These are phyloP conservation scores for Melanaphis sacchari DNA, from an alignment of 1,140 invertebrate genomes.

Conservation along the genomic window DNA sequence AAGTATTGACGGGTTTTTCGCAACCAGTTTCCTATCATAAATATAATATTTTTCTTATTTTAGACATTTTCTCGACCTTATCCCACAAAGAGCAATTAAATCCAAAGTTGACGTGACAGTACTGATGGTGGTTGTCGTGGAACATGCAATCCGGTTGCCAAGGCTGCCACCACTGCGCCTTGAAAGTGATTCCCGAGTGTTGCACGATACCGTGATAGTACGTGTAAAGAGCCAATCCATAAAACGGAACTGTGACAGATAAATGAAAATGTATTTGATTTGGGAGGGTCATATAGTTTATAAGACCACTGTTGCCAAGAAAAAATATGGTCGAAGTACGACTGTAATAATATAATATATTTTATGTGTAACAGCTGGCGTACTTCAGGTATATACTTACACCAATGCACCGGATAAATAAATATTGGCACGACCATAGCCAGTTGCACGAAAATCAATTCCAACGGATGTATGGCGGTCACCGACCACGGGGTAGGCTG, in stretches of 20 bases:
- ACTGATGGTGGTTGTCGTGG: conserved; percentile 81
- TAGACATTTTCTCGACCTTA: conserved; percentile 65
- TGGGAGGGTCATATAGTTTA: not conserved
- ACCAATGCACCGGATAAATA: conserved; percentile 70
- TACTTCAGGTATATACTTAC: conserved; percentile 66
- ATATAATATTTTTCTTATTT: not conserved
- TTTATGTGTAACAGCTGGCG: not conserved
- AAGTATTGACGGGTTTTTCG: not conserved
- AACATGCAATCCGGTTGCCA: conserved; percentile 79
- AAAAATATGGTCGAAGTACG: not conserved
- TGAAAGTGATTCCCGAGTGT: conserved; percentile 79
- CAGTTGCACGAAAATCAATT: conserved; percentile 71
- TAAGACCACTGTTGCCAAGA: not conserved
- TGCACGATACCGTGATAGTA: conserved; percentile 80
- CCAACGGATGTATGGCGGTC: conserved; percentile 76
- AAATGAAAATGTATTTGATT: conserved; percentile 60
- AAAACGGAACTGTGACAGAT: conserved; percentile 68
- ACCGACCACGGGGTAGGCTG: conserved; percentile 78
- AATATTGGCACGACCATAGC: conserved; percentile 68
- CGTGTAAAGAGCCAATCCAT: conserved; percentile 69
- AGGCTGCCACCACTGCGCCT: conserved; percentile 77
- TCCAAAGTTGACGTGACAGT: conserved; percentile 79
- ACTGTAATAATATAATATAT: not conserved
- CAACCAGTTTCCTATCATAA: not conserved
- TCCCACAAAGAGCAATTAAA: conserved; percentile 76